Percentiles rank a stretch among this genome's conserved stretches.
Conservation (phyloP, 2,113 vertebrate species). For the Bufo bufo region DNA sequence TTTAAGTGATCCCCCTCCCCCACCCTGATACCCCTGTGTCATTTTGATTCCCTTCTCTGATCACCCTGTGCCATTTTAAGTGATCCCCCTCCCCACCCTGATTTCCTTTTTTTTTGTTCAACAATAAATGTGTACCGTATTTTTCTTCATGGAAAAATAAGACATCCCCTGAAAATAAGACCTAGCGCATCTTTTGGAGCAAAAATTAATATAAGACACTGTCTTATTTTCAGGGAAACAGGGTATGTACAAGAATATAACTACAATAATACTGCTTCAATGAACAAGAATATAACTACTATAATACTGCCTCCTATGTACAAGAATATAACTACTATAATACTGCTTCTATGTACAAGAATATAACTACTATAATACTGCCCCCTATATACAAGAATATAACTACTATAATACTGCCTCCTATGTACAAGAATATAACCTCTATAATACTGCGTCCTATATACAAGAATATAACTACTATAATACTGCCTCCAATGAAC, state of each 20-base stretch:
- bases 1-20: too few species aligned
- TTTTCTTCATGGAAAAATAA: too few species aligned
- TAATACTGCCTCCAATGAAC: neutral
- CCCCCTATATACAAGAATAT: neutral
- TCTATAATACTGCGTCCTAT: neutral
- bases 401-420: constrained; percentile 1
- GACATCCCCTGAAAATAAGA: too few species aligned
- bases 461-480: constrained; percentile 4
- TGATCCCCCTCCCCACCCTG: too few species aligned
- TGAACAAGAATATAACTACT: neutral
- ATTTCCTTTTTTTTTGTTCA: too few species aligned
- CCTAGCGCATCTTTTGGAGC: too few species aligned
- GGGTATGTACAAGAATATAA: neutral
- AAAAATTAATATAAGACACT: too few species aligned
- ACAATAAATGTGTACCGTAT: too few species aligned
- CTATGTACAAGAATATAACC: neutral
- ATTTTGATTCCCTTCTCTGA: too few species aligned
- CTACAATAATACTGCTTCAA: neutral
- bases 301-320: constrained; percentile 8
- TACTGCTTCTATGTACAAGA: constrained; percentile 4
- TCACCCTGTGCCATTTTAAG: too few species aligned
- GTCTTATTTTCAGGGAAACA: too few species aligned
- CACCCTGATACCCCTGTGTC: too few species aligned
- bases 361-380: neutral
- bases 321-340: constrained; percentile 1